Percentiles rank a stretch among this genome's conserved stretches.
These are phyloP conservation scores for Forbesichthys papilliferus DNA, from an alignment of 2,113 vertebrate genomes.

Conservation along the genomic window DNA sequence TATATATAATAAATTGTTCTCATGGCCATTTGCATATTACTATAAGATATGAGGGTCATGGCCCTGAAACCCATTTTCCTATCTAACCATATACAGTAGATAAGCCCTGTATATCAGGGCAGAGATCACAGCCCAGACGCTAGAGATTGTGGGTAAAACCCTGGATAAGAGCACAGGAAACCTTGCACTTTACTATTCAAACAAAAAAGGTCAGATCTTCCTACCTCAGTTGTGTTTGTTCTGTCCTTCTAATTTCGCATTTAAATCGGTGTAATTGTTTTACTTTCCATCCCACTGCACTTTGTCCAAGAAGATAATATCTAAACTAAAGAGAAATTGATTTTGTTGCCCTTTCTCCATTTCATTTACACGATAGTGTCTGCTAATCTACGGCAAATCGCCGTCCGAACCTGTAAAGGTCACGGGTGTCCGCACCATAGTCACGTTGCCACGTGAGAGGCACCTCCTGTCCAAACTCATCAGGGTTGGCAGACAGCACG, in stretches of 20 bases:
- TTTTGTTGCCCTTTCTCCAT: conserved; percentile 66
- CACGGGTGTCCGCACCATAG: conserved; percentile 45
- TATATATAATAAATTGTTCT: no score
- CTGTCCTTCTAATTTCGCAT: conserved; percentile 18
- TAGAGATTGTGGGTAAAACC: conserved; percentile 2
- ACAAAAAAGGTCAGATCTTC: conserved; percentile 49
- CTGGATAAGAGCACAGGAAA: background rate
- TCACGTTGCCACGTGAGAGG: conserved; percentile 53
- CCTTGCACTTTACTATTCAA: conserved; percentile 26
- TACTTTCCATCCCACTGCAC: conserved; percentile 34
- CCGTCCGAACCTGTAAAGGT: conserved; percentile 70
- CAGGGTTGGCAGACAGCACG: conserved; percentile 71
- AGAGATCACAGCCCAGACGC: background rate
- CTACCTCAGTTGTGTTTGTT: background rate
- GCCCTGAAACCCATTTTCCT: background rate
- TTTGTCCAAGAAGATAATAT: conserved; percentile 42
- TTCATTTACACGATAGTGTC: conserved; percentile 70
- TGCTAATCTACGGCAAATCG: conserved; percentile 66
- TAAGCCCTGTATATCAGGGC: background rate
- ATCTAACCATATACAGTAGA: conserved; percentile 1
- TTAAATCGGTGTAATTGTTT: conserved; percentile 46
- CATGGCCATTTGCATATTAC: no score
- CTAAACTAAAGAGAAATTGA: conserved; percentile 59
- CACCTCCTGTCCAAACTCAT: conserved; percentile 66
- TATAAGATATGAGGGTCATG: no score